phyloP scores from a whole-genome alignment of 2,888 invertebrate genomes.

The Drymonia ruficornis region DNA sequence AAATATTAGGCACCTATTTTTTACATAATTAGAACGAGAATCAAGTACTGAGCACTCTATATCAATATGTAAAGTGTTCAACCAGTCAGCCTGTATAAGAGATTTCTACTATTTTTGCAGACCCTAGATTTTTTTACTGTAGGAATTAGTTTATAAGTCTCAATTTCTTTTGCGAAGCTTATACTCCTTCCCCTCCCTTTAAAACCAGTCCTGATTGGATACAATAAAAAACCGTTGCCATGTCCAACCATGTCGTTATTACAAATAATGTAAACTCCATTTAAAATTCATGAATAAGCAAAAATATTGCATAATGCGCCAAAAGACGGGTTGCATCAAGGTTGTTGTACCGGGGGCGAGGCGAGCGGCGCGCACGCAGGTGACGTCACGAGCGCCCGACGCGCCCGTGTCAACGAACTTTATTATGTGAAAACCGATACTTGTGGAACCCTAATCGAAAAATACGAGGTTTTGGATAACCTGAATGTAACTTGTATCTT shows the following conservation, averaged over 20 bases:
- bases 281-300: not conserved
- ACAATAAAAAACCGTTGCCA: not conserved
- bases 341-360: slow-evolving; percentile 22
- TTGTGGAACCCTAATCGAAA: slow-evolving; percentile 17
- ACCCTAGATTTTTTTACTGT: too few relatives aligned
- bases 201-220: not conserved
- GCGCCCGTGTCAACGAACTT: slow-evolving; percentile 34
- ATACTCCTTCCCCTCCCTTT: not conserved
- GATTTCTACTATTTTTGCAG: too few relatives aligned
- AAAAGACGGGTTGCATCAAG: slow-evolving; percentile 25
- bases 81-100: too few relatives aligned
- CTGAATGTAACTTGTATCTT: too few relatives aligned
- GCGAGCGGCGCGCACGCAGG: slow-evolving; percentile 30
- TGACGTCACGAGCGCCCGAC: slow-evolving; percentile 30
- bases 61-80: too few relatives aligned
- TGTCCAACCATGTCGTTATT: not conserved
- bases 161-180: too few relatives aligned
- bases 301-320: slow-evolving; percentile 25
- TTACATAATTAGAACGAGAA: too few relatives aligned
- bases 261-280: not conserved
- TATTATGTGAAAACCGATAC: slow-evolving; percentile 14
- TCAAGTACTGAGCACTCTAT: too few relatives aligned
- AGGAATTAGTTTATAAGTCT: too few relatives aligned
- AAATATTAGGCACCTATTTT: too few relatives aligned
- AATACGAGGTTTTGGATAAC: slow-evolving; percentile 5